Evolutionary conservation across 2,113 vertebrate genomes (phyloP).

Genomic region (Aleadryas rufinucha): DNA sequence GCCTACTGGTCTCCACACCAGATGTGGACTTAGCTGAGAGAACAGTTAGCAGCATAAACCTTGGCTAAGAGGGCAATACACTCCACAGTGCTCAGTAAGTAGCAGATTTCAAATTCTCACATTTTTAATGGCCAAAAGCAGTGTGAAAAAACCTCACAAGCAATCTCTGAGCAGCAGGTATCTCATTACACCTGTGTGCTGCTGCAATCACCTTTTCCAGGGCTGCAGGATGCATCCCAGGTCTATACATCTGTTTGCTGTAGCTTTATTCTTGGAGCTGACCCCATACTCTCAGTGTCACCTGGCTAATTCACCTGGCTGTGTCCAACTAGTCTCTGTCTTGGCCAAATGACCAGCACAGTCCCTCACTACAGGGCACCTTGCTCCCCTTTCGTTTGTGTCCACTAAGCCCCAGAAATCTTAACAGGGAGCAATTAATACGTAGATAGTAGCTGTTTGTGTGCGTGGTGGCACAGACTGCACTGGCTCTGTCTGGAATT

Average conservation of each 20-base stretch:
- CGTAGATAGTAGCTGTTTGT: background rate
- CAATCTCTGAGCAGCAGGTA: background rate
- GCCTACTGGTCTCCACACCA: background rate
- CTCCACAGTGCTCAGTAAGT: background rate
- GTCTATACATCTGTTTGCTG: background rate
- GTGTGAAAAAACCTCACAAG: background rate
- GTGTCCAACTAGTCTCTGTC: background rate
- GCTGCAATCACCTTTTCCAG: background rate
- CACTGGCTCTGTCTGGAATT: background rate
- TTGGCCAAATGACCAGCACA: background rate
- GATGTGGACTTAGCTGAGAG: background rate
- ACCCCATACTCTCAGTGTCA: background rate
- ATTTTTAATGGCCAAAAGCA: background rate
- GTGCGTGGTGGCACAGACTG: background rate
- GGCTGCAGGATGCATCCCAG: background rate
- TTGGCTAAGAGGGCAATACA: background rate
- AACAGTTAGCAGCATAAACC: background rate
- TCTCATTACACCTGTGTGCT: background rate
- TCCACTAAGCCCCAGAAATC: background rate
- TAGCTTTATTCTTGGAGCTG: background rate
- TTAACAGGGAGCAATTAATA: background rate
- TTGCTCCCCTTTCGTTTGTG: background rate
- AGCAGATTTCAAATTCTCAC: background rate
- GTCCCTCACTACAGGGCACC: background rate
- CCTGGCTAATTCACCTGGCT: background rate